Percentiles rank a stretch among this genome's conserved stretches.
phyloP scores from a whole-genome alignment of 2,888 invertebrate genomes.

The Cheilosia vulpina region DNA sequence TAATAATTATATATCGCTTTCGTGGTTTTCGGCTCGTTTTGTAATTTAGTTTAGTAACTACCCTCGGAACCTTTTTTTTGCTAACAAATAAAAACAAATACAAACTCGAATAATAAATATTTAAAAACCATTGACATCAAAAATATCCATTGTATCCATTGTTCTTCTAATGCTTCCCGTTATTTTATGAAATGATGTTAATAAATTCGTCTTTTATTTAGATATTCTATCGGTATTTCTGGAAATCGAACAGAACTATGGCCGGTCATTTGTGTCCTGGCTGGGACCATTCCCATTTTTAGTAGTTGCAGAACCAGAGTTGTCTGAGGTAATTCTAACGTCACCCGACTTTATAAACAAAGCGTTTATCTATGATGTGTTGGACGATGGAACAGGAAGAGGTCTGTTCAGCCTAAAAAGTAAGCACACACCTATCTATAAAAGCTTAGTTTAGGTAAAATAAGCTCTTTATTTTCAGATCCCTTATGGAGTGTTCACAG shows the following conservation, averaged over 20 bases:
- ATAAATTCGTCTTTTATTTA: background rate
- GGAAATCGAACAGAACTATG: slow-evolving; percentile 72
- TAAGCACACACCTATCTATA: slow-evolving; percentile 42
- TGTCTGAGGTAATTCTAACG: slow-evolving; percentile 80
- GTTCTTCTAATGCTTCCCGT: background rate
- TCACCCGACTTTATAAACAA: slow-evolving; percentile 81
- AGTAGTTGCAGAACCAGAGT: slow-evolving; percentile 80
- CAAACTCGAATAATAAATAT: too few relatives aligned
- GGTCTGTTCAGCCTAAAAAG: slow-evolving; percentile 80
- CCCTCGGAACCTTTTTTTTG: too few relatives aligned
- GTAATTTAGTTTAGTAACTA: too few relatives aligned
- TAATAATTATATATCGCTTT: too few relatives aligned
- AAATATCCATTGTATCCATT: background rate
- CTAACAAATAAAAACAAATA: too few relatives aligned
- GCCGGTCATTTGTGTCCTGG: slow-evolving; percentile 79
- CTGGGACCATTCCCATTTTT: slow-evolving; percentile 81
- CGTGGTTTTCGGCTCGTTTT: too few relatives aligned
- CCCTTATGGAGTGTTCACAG: slow-evolving; percentile 81
- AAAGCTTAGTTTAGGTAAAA: background rate
- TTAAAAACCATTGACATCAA: too few relatives aligned
- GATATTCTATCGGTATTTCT: slow-evolving; percentile 57
- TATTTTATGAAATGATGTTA: too few relatives aligned
- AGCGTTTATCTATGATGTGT: slow-evolving; percentile 79
- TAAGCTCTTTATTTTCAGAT: slow-evolving; percentile 71
- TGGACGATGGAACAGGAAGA: slow-evolving; percentile 80